Evolutionary conservation across 2,888 invertebrate genomes (phyloP).

Genomic region (Ctenicera cuprea): DNA sequence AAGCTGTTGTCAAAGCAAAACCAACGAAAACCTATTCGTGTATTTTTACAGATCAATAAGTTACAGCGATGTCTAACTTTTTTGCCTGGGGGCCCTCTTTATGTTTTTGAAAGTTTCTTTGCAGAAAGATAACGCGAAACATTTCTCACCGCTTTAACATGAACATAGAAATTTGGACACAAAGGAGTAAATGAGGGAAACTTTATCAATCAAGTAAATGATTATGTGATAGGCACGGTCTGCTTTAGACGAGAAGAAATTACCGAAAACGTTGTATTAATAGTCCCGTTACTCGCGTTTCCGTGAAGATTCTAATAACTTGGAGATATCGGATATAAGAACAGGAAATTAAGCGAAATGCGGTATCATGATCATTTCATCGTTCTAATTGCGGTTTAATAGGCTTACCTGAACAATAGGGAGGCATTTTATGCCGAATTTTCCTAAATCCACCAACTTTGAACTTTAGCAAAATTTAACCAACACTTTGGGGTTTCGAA

Average conservation of each 20-base stretch:
- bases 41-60: slow-evolving; percentile 36
- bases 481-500: no score
- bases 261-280: slow-evolving; percentile 7
- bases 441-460: not conserved
- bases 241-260: not conserved
- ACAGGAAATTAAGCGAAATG: slow-evolving; percentile 28
- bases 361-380: slow-evolving; percentile 17
- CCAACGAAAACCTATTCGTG: slow-evolving; percentile 27
- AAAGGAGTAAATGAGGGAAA: not conserved
- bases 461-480: not conserved
- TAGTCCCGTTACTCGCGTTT: slow-evolving; percentile 6
- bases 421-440: not conserved
- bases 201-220: slow-evolving; percentile 11
- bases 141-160: not conserved
- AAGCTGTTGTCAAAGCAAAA: slow-evolving; percentile 41
- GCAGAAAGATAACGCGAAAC: no score
- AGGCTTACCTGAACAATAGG: slow-evolving; percentile 19
- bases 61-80: slow-evolving; percentile 18
- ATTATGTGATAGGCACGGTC: slow-evolving; percentile 1
- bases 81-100: not conserved
- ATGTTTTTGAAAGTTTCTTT: not conserved
- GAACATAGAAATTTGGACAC: not conserved
- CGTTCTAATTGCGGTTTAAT: slow-evolving; percentile 17
- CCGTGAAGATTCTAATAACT: slow-evolving; percentile 15
- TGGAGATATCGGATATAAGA: slow-evolving; percentile 19